phyloP scores from a whole-genome alignment of 2,113 vertebrate genomes.

The Thomomys bottae region DNA sequence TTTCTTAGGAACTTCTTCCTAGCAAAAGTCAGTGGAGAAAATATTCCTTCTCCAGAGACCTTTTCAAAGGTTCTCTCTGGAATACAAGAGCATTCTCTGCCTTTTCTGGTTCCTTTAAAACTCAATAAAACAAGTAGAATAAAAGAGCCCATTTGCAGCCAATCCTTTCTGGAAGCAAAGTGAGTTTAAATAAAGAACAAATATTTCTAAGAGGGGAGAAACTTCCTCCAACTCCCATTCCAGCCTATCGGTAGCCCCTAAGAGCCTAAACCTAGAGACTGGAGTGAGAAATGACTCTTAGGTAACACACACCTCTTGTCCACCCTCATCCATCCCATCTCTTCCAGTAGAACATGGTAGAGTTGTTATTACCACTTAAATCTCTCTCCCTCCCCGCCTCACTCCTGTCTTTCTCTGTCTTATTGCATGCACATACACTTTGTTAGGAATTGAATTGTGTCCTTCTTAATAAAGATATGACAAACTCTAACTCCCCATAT shows the following conservation, averaged over 20 bases:
- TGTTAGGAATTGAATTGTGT: neutral
- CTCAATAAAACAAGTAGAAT: neutral
- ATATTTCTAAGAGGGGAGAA: neutral
- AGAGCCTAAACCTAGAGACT: neutral
- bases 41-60: neutral
- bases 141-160: neutral
- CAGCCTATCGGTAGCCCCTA: neutral
- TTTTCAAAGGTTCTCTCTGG: neutral
- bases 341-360: neutral
- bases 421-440: no score
- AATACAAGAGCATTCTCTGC: neutral
- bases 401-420: neutral
- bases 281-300: neutral
- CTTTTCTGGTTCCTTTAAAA: neutral
- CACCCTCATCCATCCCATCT: neutral
- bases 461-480: neutral
- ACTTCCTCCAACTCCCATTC: neutral
- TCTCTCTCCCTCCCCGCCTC: no score
- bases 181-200: neutral
- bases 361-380: no score
- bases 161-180: neutral
- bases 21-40: neutral
- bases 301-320: neutral
- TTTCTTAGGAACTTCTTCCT: conserved; percentile 11
- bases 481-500: neutral